Base-by-base conservation (phyloP, 2,888 invertebrate species). In the Leptinotarsa peninsularis region DNA sequence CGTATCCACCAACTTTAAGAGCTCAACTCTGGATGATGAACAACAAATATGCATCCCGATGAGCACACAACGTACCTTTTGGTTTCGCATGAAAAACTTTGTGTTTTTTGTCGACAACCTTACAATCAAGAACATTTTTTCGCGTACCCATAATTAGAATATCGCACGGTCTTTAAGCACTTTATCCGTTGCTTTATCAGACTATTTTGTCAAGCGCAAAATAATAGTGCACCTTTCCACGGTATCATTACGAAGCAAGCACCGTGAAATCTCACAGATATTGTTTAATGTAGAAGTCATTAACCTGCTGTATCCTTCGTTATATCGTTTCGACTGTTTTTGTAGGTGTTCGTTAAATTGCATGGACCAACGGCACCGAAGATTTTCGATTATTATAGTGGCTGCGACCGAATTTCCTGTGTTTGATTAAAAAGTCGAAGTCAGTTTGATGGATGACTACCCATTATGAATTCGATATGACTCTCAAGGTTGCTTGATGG, bases 241-340 rank as follows among this genome's bases (percentile, higher is more conserved):
- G 80, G 79, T 82, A 83, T 82, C 82, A 82, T 84, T 83, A 83
- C 82, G 81, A 83, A 82, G 82, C 85, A 84, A 81, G 82, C 81
- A 85, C 83, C 85, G 85, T 84, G 82, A 85, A 84, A 84, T 84
- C 82, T 85, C 81, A 83, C 83, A 84, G 83, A 83, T 84, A 85
- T 84, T 84, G 83, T 84, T 82, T 84, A 81, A 82, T 84, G 82
- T 82, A 49, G 82, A 52, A 83, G 85, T 85, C 84, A 83, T 83
- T 84, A 85, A 85, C 85, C 84, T 84, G 79, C 78, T 43, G 3
- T 43, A 63, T 63, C 43, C 63, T 43, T 63, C 63, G n/a, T 63
- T 33, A 33, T 63, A 63, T 63, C 43, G 63, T 43, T 63, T 43
- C 63, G 17, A 63, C n/a, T 63, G 43, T 63, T 63, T 63, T 63